Percentiles rank a stretch among this genome's conserved stretches.
Conservation (phyloP, 2,797 vertebrate species). For the Pseudochromis fuscus region DNA sequence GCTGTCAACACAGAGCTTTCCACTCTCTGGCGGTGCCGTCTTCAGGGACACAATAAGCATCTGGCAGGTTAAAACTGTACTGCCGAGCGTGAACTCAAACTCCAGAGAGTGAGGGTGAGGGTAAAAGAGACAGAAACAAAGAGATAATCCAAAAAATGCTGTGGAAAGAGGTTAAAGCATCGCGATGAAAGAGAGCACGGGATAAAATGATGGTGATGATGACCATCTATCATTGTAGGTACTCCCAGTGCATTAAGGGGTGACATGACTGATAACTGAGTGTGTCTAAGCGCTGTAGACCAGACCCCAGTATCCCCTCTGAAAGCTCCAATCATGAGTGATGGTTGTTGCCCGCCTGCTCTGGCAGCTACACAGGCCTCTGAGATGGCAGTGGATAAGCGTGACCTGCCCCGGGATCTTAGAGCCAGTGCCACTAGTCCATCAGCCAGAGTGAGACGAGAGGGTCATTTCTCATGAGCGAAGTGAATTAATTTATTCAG, state of each 20-base stretch:
- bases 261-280: conserved; percentile 70
- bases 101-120: background rate
- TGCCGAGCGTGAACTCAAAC: conserved; percentile 15
- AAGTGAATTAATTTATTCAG: background rate
- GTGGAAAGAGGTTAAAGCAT: conserved; percentile 31
- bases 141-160: conserved; percentile 51
- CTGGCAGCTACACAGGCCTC: conserved; percentile 33
- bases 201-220: conserved; percentile 58
- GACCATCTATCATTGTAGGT: conserved; percentile 64
- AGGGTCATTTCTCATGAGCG: background rate
- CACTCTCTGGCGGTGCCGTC: background rate
- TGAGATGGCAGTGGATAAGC: conserved; percentile 57
- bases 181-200: conserved; percentile 37
- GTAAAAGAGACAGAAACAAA: conserved; percentile 28
- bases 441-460: background rate
- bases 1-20: conserved; percentile 36
- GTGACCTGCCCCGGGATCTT: conserved; percentile 56
- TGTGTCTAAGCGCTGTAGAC: conserved; percentile 63
- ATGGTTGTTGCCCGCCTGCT: conserved; percentile 55
- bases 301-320: conserved; percentile 51
- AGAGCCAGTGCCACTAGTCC: background rate
- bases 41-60: conserved; percentile 21
- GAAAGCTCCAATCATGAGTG: conserved; percentile 63
- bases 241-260: conserved; percentile 62
- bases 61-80: conserved; percentile 34